Base-by-base conservation (phyloP, 2,797 vertebrate species). In the Lithobates sylvaticus region DNA sequence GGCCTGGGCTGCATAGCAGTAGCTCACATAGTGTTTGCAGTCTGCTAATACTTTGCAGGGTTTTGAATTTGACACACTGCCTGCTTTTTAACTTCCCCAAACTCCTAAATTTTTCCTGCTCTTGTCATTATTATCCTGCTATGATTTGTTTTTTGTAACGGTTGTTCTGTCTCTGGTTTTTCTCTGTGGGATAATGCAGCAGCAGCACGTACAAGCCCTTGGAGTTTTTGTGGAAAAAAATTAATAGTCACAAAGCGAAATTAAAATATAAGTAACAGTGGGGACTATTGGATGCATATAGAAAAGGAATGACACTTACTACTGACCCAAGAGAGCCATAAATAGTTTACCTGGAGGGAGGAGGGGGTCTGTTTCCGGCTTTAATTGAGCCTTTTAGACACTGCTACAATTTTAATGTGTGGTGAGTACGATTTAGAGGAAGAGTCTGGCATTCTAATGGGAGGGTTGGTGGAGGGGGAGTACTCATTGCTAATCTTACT, bases 341-440 rank as follows among this genome's bases (percentile, higher is more conserved):
- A 75, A 74, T 79, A 84, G 74, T 50, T 69, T 8, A 32, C n/a
- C 5, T 32, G 47, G 29, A 72, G 34, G n/a, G 34, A 18, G 50
- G 77, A 10, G 54, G 54, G 67, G 80, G 36, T 29, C 76, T 83
- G 64, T 58, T 88, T 80, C 78, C 82, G 68, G 78, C 85, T 70
- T 18, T 75, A 85, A 83, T 85, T 81, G 85, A 85, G 36, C 82
- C 54, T 81, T 86, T 84, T 83, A 87, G 86, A 84, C 76, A 27
- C 71, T 80, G 29, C 78, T 87, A 87, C 86, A 87, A 87, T 87
- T 87, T 87, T 87, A 87, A 87, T 87, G 86, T 87, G 86, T 84
- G 86, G 86, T 87, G 76, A 84, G 76, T 87, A 81, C 84, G 86
- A 87, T 76, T 87, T 87, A 84, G 86, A 87, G 81, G 77, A 84